Evolutionary conservation across 92 coral and sea anemone genomes (phyloP).

Genomic region (Umimayanthus kanabou): DNA sequence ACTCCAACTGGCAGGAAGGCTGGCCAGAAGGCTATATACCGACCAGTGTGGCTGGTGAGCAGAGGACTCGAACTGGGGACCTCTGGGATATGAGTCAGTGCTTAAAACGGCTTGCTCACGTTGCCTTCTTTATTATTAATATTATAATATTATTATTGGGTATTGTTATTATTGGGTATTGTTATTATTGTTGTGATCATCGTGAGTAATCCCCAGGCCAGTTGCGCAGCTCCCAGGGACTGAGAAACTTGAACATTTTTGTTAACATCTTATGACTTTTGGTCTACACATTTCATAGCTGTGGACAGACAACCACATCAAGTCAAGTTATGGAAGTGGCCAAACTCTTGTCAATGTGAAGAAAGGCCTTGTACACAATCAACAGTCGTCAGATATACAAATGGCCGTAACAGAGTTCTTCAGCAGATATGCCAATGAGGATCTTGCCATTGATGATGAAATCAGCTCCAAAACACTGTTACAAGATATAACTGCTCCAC

Average conservation of each 20-base stretch:
- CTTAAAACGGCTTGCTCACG: no score
- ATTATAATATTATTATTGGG: no score
- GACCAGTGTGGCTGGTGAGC: no score
- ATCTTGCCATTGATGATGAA: conserved; percentile 43
- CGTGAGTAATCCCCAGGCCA: no score
- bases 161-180: no score
- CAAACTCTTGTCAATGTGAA: conserved; percentile 12
- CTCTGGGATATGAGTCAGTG: no score
- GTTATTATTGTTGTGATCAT: no score
- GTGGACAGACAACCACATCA: conserved; percentile 37
- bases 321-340: conserved; percentile 20
- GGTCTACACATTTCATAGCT: conserved; percentile 7
- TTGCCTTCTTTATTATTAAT: no score
- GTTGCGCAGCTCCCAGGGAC: no score
- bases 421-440: conserved; percentile 42
- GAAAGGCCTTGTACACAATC: conserved; percentile 5
- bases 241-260: neutral
- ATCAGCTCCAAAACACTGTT: conserved; percentile 32
- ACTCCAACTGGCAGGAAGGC: no score
- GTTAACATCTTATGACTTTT: neutral
- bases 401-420: conserved; percentile 43
- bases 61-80: no score
- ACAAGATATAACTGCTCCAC: conserved; percentile 52
- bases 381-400: neutral
- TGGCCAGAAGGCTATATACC: no score